Percentiles rank a stretch among this genome's conserved stretches.
These are phyloP conservation scores for Leistus spinibarbis DNA, from an alignment of 2,888 invertebrate species.

Conservation along the genomic window DNA sequence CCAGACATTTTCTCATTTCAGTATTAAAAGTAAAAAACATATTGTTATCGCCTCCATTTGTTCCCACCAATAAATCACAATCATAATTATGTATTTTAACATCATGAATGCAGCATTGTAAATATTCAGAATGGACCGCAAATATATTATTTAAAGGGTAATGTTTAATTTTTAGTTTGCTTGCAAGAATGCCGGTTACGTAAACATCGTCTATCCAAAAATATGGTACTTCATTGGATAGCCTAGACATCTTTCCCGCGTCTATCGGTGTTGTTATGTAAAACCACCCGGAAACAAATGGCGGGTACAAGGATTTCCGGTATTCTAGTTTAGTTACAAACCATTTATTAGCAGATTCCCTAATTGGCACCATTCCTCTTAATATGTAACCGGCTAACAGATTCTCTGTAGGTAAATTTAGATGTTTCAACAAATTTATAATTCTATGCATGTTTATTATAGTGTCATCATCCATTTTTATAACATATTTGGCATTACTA, in stretches of 20 bases:
- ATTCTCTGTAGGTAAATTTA: constrained; percentile 53
- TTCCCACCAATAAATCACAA: constrained; percentile 75
- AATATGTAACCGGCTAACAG: constrained; percentile 72
- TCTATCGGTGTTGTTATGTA: constrained; percentile 75
- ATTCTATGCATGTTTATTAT: constrained; percentile 71
- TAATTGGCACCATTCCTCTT: constrained; percentile 67
- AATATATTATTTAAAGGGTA: constrained; percentile 66
- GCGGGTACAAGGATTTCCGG: constrained; percentile 66
- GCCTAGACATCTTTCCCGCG: constrained; percentile 63
- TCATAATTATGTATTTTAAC: constrained; percentile 61
- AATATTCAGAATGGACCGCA: constrained; percentile 72
- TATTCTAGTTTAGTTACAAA: constrained; percentile 75
- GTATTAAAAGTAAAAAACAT: constrained; percentile 70
- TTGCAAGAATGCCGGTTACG: constrained; percentile 78
- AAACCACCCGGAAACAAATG: constrained; percentile 84
- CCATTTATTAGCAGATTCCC: constrained; percentile 78
- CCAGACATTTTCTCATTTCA: constrained; percentile 65
- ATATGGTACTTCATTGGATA: constrained; percentile 64
- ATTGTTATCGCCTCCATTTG: constrained; percentile 77
- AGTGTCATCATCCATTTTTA: constrained; percentile 85
- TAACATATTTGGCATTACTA: constrained; percentile 64
- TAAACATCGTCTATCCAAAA: constrained; percentile 95
- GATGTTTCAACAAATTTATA: constrained; percentile 55
- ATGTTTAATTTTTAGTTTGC: constrained; percentile 63
- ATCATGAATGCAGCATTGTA: constrained; percentile 76